Percentiles rank a stretch among this genome's conserved stretches.
These are phyloP conservation scores for Machimus atricapillus DNA, from an alignment of 2,888 invertebrate genomes.

Conservation along the genomic window DNA sequence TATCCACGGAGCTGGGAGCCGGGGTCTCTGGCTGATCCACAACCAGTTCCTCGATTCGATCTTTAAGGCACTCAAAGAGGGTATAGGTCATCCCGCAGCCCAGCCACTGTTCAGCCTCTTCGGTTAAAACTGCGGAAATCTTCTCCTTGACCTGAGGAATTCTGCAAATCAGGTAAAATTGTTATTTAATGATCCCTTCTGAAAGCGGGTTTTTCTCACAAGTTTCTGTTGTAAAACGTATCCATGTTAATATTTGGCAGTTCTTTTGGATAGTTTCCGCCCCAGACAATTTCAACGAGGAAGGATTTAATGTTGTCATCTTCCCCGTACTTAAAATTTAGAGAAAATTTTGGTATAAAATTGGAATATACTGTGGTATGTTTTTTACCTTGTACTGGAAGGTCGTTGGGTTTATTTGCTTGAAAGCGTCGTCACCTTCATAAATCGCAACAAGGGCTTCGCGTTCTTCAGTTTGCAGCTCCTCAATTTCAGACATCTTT, in stretches of 20 bases:
- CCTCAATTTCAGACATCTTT: constrained; percentile 66
- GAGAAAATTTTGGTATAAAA: not conserved
- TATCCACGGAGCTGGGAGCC: constrained; percentile 46
- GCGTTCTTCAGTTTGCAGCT: constrained; percentile 84
- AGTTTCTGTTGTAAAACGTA: constrained; percentile 90
- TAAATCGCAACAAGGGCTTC: constrained; percentile 93
- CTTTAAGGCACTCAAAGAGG: constrained; percentile 89
- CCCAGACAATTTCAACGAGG: constrained; percentile 88
- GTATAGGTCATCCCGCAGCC: constrained; percentile 96
- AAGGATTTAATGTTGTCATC: constrained; percentile 82
- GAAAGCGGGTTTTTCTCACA: constrained; percentile 71
- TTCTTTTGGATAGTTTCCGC: constrained; percentile 82
- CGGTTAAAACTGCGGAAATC: constrained; percentile 68
- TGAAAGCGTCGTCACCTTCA: constrained; percentile 89
- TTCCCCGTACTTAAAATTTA: constrained; percentile 75
- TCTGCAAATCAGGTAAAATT: constrained; percentile 61
- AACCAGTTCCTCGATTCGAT: constrained; percentile 76
- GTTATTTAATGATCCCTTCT: not conserved
- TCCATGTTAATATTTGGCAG: constrained; percentile 84
- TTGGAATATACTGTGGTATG: not conserved
- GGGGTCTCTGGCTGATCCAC: constrained; percentile 71
- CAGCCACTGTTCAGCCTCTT: constrained; percentile 81
- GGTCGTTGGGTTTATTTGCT: constrained; percentile 76
- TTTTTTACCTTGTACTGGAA: constrained; percentile 88
- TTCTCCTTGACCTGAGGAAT: constrained; percentile 74